phyloP scores from a whole-genome alignment of 2,113 vertebrate genomes.

The Hippocampus abdominalis region DNA sequence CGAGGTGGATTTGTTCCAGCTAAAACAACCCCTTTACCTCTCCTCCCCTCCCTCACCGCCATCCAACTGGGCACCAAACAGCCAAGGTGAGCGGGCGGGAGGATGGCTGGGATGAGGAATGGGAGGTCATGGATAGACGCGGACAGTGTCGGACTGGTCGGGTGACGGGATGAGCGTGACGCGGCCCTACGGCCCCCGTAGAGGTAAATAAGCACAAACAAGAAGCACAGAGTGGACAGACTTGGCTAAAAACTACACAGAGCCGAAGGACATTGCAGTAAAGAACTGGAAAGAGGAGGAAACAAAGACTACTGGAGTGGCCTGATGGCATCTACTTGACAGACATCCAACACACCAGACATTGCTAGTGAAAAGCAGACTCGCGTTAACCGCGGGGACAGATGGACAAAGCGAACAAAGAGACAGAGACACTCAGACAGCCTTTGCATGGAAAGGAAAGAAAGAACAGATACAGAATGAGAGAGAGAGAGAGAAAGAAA shows the following conservation, averaged over 20 bases:
- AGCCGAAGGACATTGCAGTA: constrained; percentile 50
- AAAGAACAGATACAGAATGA: constrained; percentile 43
- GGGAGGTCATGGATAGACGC: constrained; percentile 44
- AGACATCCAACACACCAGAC: constrained; percentile 72
- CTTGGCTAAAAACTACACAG: constrained; percentile 60
- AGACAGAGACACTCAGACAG: constrained; percentile 30
- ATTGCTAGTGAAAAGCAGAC: constrained; percentile 62
- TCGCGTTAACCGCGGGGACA: constrained; percentile 54
- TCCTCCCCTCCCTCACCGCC: constrained; percentile 47
- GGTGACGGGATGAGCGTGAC: constrained; percentile 50
- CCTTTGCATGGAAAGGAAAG: constrained; percentile 36
- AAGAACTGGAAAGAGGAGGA: constrained; percentile 58
- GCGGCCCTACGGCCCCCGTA: constrained; percentile 56
- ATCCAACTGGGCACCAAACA: constrained; percentile 63
- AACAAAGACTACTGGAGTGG: constrained; percentile 77
- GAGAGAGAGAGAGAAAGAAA: constrained; percentile 59
- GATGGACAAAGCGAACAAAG: constrained; percentile 29
- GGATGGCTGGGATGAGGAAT: constrained; percentile 17
- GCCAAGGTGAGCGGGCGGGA: constrained; percentile 59
- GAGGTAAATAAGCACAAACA: constrained; percentile 60
- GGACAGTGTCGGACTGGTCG: constrained; percentile 7
- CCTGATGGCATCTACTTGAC: constrained; percentile 63
- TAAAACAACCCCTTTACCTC: constrained; percentile 34
- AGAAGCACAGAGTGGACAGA: constrained; percentile 64
- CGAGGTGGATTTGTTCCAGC: constrained; percentile 40